Base-by-base conservation (phyloP, 2,113 vertebrate species). In the Nycticryphes semicollaris region DNA sequence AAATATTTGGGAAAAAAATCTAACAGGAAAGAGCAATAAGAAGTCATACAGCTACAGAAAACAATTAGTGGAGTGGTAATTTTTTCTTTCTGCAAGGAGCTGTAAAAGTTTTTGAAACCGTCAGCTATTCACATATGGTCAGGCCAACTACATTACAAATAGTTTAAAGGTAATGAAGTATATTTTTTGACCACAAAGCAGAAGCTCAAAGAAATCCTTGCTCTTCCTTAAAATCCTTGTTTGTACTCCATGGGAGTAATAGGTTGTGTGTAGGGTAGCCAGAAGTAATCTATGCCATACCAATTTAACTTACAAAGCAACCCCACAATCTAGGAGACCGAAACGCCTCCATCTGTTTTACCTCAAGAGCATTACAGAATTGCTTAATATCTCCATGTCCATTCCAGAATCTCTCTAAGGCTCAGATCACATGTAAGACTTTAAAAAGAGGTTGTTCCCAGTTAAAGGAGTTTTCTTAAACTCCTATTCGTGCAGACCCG, bases 251-350 rank as follows among this genome's bases (percentile, higher is more conserved):
- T 51, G 23, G 56, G 51, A 91, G 24, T 43, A 24, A 2, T 45
- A 48, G 2, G 0, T 10, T 18, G 9, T 41, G 6, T 21, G 23
- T 2, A 7, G 5, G 4, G 6, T 24, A 82, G 14, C 22, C 51
- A 89, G 20, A 17, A 76, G 51, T 59, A 75, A 92, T 75, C 14
- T 51, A 50, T 23, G 25, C 48, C 20, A 56, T 3, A 28, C 3
- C 21, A 63, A 27, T 6, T 80, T 35, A 53, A 86, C 11, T 64
- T 59, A 63, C 70, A 68, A 87, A 56, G 7, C 24, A 83, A 12
- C 27, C 3, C 56, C 33, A 69, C 51, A 59, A 82, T 63, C 28
- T 16, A 63, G 50, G n/a, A 37, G 20, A 24, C 7, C 21, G 56
- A 66, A 94, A 77, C 16, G 6, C 15, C 22, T 37, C 28, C 39